Base-by-base conservation (phyloP, 2,888 invertebrate genomes). In the Papilio protenor region DNA sequence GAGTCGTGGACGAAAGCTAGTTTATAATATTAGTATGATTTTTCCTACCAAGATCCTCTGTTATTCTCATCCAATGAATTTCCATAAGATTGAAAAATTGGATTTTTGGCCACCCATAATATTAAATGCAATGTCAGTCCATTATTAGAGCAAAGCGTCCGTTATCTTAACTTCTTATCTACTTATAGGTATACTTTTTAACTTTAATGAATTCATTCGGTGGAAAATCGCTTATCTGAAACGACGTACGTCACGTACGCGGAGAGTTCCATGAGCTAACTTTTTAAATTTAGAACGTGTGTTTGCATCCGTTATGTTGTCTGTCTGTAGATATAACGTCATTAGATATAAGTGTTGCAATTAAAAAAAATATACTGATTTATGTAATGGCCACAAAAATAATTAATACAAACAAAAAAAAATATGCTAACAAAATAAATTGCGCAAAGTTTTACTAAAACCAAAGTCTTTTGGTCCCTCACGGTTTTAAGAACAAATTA, bases 251-350 rank as follows among this genome's bases (percentile, higher is more conserved):
- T 33, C 33, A 64, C 64, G 33, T 64, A 64, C 27, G 16, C 64
- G 18, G 64, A 33, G 33, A 64, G 33, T 64, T 18, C 33, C 64
- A 64, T 33, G 18, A 18, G 33, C 18, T 18, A 64, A 33, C 18
- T 64, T 64, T 64, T 64, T 27, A 64, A 64, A 33, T 33, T 33
- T 64, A 64, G 27, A 33, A 64, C 64, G 64, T 64, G 61, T 27
- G 27, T 27, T 14, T 61, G 33, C 11, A 64, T 64, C 33, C 33
- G 64, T 64, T 16, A 18, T 6, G 18, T 33, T 5, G 40, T 40
- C 40, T 40, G 8, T 40, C 40, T 40, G 40, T 61, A 16, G 27
- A n/a, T 27, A 12, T 61, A 27, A 27, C 27, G 16, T 61, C 27
- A 61, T 61, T 61, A 59, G 12, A 59, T 14, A 55, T 18, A 55